Evolutionary conservation across 2,888 invertebrate species (phyloP).

Genomic region (Hirtodrosophila trivittata): DNA sequence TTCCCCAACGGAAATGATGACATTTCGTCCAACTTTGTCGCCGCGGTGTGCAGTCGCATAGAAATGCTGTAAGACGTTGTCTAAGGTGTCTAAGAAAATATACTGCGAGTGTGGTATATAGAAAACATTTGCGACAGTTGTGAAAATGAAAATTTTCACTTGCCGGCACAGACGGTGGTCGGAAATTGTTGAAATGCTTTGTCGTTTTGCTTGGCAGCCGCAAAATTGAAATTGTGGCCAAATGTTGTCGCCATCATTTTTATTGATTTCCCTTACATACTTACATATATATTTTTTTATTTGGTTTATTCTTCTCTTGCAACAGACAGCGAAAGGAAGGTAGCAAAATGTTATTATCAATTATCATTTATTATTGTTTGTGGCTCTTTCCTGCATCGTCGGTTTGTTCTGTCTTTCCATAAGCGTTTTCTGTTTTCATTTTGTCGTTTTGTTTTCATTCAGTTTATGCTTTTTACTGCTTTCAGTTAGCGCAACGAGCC

Average conservation of each 20-base stretch:
- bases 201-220: constrained; percentile 40
- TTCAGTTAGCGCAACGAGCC: too few species aligned
- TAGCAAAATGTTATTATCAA: constrained; percentile 76
- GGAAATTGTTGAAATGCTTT: constrained; percentile 72
- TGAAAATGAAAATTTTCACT: constrained; percentile 71
- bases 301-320: constrained; percentile 26
- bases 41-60: constrained; percentile 69
- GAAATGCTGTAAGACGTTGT: constrained; percentile 58
- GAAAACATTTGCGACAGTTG: constrained; percentile 55
- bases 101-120: constrained; percentile 13
- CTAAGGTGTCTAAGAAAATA: constrained; percentile 56
- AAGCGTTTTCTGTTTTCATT: neutral
- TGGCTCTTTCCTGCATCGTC: constrained; percentile 43
- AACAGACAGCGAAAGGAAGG: constrained; percentile 67
- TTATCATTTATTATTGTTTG: constrained; percentile 75
- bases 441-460: constrained; percentile 13
- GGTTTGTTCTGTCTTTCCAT: constrained; percentile 11
- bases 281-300: constrained; percentile 30
- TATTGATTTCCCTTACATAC: constrained; percentile 73
- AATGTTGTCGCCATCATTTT: constrained; percentile 71
- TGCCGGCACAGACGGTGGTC: constrained; percentile 18
- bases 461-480: constrained; percentile 1
- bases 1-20: constrained; percentile 78
- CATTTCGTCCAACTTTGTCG: constrained; percentile 79
- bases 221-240: constrained; percentile 75